phyloP scores from a whole-genome alignment of 1,140 invertebrate genomes.

The Drosophila sp. region DNA sequence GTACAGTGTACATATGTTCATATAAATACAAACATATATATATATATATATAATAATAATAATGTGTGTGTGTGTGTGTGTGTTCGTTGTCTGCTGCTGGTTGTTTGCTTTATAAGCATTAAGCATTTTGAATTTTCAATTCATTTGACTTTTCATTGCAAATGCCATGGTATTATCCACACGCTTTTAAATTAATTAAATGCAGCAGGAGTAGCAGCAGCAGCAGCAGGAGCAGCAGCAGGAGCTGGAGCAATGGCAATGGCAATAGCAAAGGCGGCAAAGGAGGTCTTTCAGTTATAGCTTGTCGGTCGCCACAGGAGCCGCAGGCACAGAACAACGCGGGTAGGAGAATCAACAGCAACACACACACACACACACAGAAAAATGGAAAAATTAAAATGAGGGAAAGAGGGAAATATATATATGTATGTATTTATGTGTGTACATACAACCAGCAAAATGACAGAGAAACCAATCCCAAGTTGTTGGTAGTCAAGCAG shows the following conservation, averaged over 20 bases:
- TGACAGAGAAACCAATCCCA: conserved; percentile 35
- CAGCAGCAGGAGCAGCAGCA: conserved; percentile 7
- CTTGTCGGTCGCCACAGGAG: conserved; percentile 12
- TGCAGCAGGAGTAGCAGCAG: conserved; percentile 43
- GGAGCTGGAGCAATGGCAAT: neutral
- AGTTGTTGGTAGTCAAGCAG: conserved; percentile 62
- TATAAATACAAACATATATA: neutral
- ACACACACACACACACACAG: neutral
- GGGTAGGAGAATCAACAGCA: conserved; percentile 7
- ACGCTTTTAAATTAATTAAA: conserved; percentile 82
- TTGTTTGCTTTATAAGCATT: conserved; percentile 59
- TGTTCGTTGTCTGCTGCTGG: conserved; percentile 22
- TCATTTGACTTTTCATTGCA: conserved; percentile 80
- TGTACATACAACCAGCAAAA: conserved; percentile 8
- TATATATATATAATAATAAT: too few species aligned
- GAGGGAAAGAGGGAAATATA: neutral
- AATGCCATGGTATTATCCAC: conserved; percentile 78
- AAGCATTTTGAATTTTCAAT: conserved; percentile 77
- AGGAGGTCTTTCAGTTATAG: conserved; percentile 4
- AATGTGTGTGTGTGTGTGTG: conserved; percentile 7
- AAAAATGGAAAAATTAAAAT: neutral
- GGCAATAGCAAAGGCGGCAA: conserved; percentile 10
- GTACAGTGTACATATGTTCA: neutral
- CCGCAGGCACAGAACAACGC: conserved; percentile 11
- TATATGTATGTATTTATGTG: neutral